Percentiles rank a stretch among this genome's conserved stretches.
Evolutionary conservation across 2,113 vertebrate genomes (phyloP).

Genomic region (Catagonus wagneri): DNA sequence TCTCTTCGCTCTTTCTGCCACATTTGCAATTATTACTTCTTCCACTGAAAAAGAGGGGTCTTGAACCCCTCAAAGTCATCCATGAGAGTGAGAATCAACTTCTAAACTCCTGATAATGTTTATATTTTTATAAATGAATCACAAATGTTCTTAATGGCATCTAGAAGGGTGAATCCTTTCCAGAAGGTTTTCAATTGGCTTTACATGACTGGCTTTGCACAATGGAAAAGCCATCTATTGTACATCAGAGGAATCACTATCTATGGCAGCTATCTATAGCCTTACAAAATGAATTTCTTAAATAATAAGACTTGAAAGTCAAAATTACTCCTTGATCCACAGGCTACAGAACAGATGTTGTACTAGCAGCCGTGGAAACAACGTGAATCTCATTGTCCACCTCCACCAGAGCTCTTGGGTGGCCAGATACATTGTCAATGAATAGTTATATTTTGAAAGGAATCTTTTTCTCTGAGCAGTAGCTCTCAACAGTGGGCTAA

Average conservation of each 20-base stretch:
- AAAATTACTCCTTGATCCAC: background rate
- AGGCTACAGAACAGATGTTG: background rate
- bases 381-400: background rate
- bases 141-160: background rate
- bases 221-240: no score
- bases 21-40: background rate
- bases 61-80: background rate
- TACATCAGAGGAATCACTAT: background rate
- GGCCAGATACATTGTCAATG: background rate
- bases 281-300: background rate
- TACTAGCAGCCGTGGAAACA: background rate
- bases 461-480: background rate
- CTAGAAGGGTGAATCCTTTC: background rate
- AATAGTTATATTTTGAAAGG: background rate
- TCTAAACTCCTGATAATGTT: background rate
- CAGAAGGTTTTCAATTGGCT: background rate
- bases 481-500: background rate
- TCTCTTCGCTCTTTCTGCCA: background rate
- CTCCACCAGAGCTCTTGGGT: background rate
- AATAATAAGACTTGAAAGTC: background rate
- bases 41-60: background rate
- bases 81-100: background rate
- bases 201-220: background rate
- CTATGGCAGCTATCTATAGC: background rate
- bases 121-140: background rate